Evolutionary conservation across 2,888 invertebrate species (phyloP).

Genomic region (Tinea semifulvella): DNA sequence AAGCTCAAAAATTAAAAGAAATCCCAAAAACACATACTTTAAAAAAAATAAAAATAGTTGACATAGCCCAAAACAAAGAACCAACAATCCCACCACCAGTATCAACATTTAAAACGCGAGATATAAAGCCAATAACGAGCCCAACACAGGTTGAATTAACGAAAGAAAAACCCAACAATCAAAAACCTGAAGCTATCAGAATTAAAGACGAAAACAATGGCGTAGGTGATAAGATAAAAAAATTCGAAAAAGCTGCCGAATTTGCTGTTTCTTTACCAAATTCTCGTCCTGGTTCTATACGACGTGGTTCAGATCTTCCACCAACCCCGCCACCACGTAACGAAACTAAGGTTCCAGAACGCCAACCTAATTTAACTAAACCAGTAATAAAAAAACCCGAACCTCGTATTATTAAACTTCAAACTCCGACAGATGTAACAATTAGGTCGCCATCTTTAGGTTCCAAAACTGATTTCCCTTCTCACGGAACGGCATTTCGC

Average conservation of each 20-base stretch:
- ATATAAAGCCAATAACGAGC: constrained; percentile 19
- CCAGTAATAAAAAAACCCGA: constrained; percentile 36
- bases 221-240: constrained; percentile 59
- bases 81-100: constrained; percentile 22
- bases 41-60: constrained; percentile 7
- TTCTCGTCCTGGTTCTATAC: constrained; percentile 40
- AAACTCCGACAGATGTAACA: constrained; percentile 46
- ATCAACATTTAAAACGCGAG: constrained; percentile 18
- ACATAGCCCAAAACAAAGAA: background rate
- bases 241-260: constrained; percentile 55
- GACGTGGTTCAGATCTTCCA: constrained; percentile 31
- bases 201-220: constrained; percentile 44
- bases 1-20: constrained; percentile 31
- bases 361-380: constrained; percentile 32
- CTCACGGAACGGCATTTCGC: constrained; percentile 56
- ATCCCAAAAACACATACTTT: constrained; percentile 6
- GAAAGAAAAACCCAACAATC: constrained; percentile 26
- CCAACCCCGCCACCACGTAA: constrained; percentile 34
- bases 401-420: constrained; percentile 52
- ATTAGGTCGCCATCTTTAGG: constrained; percentile 56
- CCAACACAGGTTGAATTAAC: constrained; percentile 28
- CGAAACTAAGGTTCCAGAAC: constrained; percentile 24
- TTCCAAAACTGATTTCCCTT: constrained; percentile 53
- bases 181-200: constrained; percentile 17
- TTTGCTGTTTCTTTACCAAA: constrained; percentile 36